phyloP scores from a whole-genome alignment of 1,140 invertebrate genomes.

The Formica selysi region DNA sequence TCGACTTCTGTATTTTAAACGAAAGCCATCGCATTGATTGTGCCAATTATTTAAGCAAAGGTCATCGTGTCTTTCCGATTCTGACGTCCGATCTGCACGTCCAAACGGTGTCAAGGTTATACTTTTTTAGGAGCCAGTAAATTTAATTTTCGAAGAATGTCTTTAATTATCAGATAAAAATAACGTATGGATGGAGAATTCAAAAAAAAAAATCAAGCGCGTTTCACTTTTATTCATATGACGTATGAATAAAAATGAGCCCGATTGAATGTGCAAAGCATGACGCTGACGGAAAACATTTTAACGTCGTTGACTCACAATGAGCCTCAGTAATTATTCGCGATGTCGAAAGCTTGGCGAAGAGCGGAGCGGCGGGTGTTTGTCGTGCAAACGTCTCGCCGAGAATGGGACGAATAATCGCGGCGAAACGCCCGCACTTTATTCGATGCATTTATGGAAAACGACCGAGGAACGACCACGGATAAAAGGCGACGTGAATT shows the following conservation, averaged over 20 bases:
- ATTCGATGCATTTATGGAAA: constrained; percentile 30
- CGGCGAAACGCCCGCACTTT: constrained; percentile 9
- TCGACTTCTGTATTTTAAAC: constrained; percentile 34
- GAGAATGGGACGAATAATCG: background rate
- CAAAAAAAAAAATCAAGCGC: background rate
- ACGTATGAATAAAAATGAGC: constrained; percentile 54
- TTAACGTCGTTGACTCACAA: constrained; percentile 49
- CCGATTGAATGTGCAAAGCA: constrained; percentile 8
- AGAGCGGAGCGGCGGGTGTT: constrained; percentile 15
- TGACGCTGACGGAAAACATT: constrained; percentile 35
- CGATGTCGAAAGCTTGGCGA: constrained; percentile 27
- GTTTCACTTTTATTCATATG: constrained; percentile 10
- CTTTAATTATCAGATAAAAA: background rate
- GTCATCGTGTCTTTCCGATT: constrained; percentile 19
- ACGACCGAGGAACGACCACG: background rate
- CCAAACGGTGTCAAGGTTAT: constrained; percentile 7
- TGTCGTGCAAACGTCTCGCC: constrained; percentile 12
- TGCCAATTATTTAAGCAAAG: background rate
- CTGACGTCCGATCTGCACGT: background rate
- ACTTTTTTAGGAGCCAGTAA: background rate
- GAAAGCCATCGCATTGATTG: constrained; percentile 16
- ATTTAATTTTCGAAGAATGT: background rate
- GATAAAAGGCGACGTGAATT: background rate
- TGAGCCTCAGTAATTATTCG: constrained; percentile 33
- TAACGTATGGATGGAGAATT: background rate